These are phyloP conservation scores for Metellina segmentata DNA, from an alignment of 2,888 invertebrate genomes.

Conservation along the genomic window DNA sequence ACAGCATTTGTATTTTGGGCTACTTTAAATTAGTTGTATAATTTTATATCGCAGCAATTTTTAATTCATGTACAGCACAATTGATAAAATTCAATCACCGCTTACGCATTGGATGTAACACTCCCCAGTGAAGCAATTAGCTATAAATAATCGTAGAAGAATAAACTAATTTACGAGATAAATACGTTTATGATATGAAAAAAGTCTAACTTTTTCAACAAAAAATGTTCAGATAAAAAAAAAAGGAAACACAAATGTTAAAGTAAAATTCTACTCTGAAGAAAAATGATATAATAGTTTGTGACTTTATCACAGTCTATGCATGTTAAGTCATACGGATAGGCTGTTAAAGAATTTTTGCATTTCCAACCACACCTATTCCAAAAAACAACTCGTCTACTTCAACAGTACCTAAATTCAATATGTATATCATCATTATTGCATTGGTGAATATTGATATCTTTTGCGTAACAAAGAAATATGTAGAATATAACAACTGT, in stretches of 20 bases:
- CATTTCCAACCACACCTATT: not conserved
- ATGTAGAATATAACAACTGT: constrained; percentile 58
- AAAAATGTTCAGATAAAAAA: not conserved
- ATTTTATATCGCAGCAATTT: not conserved
- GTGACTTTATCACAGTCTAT: constrained; percentile 71
- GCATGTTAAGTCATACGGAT: constrained; percentile 52
- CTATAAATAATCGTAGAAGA: not conserved
- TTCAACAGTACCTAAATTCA: constrained; percentile 62
- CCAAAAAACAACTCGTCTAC: constrained; percentile 52
- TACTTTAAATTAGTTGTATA: not conserved
- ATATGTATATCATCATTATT: constrained; percentile 70
- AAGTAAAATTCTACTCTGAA: constrained; percentile 5
- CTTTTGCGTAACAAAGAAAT: constrained; percentile 64
- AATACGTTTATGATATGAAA: not conserved
- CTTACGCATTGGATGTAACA: not conserved
- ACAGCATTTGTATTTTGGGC: not conserved
- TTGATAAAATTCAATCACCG: not conserved
- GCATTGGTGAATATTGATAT: constrained; percentile 76
- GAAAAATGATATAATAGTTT: constrained; percentile 44
- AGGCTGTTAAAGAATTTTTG: constrained; percentile 28
- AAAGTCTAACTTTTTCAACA: not conserved
- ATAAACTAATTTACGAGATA: constrained; percentile 3
- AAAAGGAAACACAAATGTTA: constrained; percentile 8
- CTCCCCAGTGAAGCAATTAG: not conserved
- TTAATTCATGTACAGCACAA: not conserved